Base-by-base conservation (phyloP, 2,888 invertebrate genomes). In the Conops quadrifasciatus region DNA sequence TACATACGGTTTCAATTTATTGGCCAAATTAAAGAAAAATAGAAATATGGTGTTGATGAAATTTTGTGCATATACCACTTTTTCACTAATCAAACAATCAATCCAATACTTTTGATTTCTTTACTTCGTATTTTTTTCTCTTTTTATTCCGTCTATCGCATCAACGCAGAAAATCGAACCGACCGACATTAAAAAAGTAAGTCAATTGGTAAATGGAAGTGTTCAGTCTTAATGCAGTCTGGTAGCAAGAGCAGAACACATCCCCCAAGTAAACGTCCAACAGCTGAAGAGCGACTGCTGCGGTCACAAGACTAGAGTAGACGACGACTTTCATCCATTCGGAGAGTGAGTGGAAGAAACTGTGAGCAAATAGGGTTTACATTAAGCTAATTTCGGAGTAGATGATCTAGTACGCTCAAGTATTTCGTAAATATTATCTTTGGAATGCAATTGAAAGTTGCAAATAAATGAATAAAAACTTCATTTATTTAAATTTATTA, bases 271-370 rank as follows among this genome's bases (percentile, higher is more conserved):
- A 24, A 62, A 28, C 36, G 53, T 5, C 30, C 16, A 53, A 53
- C 36, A 28, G 53, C n/a, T 19, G 9, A 51, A 30, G 65, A 53
- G 30, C 53, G 65, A 51, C 19, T 53, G 16, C 24, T 65, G n/a
- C 30, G 5, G 43, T 28, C 30, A 49, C 66, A 66, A 21, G 28
- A 56, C 53, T 21, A 43, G 59, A 58, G 49, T 9, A 65, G n/a
- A 19, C n/a, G 62, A 63, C 53, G 63, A 53, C 21, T 68, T 69
- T 69, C 53, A 69, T 56, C 62, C 68, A 68, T 26, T 26, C 15
- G 24, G 24, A 7, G 9, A 47, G 63, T 43, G 62, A 60, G 60
- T 30, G 60, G n/a, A 43, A n/a, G n/a, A n/a, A n/a, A n/a, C n/a
- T n/a, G n/a, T n/a, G n/a, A n/a, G n/a, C n/a, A n/a, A n/a, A n/a